A percentile compares a stretch with the other conserved stretches of the same genome.
phyloP scores from a whole-genome alignment of 2,888 invertebrate species.

The Chrysolina oricalcia region DNA sequence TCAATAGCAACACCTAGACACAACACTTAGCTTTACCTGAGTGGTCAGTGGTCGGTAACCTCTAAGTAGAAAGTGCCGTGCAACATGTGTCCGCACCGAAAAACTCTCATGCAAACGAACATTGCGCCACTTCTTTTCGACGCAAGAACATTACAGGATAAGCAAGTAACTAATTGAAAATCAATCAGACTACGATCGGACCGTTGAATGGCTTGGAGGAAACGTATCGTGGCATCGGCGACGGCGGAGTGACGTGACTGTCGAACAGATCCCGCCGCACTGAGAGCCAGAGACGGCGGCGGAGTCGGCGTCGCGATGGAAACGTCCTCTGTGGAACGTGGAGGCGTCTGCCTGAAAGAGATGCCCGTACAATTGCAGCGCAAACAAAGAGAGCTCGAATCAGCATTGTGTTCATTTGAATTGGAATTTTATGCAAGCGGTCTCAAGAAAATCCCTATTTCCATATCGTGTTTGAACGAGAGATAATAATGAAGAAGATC shows the following conservation, averaged over 20 bases:
- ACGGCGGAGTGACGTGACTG: constrained; percentile 27
- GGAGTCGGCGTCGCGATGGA: constrained; percentile 54
- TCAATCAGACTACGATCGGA: neutral
- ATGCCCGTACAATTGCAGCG: constrained; percentile 35
- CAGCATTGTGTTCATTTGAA: constrained; percentile 21
- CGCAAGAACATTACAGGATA: neutral
- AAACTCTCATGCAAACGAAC: neutral
- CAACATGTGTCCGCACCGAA: constrained; percentile 7
- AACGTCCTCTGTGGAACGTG: constrained; percentile 49
- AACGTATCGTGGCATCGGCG: neutral
- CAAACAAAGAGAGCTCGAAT: constrained; percentile 24
- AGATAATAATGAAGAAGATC: constrained; percentile 11
- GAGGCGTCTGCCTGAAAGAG: constrained; percentile 48
- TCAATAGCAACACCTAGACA: neutral
- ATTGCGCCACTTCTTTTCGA: neutral
- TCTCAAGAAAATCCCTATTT: constrained; percentile 5
- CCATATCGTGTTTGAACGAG: constrained; percentile 1
- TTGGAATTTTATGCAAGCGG: constrained; percentile 25
- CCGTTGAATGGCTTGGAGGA: neutral
- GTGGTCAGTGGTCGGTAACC: neutral
- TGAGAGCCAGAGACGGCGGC: constrained; percentile 36
- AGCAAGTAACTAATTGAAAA: constrained; percentile 10
- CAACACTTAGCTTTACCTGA: constrained; percentile 8
- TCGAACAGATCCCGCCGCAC: constrained; percentile 35
- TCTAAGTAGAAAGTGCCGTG: neutral